Base-by-base conservation (phyloP, 2,888 invertebrate species). In the Amphimallon solstitiale region DNA sequence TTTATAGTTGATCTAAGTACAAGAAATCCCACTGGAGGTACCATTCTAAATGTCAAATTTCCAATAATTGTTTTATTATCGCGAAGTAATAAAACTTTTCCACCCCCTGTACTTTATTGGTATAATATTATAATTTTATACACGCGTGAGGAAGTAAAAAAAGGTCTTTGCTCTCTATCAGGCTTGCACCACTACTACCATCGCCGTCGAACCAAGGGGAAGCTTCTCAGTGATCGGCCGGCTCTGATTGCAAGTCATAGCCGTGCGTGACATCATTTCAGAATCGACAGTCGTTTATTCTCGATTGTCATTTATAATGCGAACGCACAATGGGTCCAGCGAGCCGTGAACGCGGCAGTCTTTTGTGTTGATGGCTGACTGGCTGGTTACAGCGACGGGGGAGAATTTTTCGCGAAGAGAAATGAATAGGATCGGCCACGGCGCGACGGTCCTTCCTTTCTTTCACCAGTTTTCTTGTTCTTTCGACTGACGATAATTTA, bases 221-320 rank as follows among this genome's bases (percentile, higher is more conserved):
- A 29, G 29, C 29, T 29, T 29, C 29, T 29, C 29, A 2, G 29
- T 29, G 29, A 29, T 29, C 29, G 29, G 5, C 29, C 29, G n/a
- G n/a, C n/a, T n/a, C 40, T 45, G 52, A 52, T 52, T 52, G 52
- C 46, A 46, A 46, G 46, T 46, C 46, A 46, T 46, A 46, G 12
- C 37, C 34, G 48, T 46, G 48, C 49, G 17, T 63, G 62, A 63
- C 62, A 51, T 51, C 51, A 23, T 63, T 51, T 46, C 38, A 37
- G 40, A 19, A 63, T 63, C 62, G 62, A 40, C 51, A 40, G 29
- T 51, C 62, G 62, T 38, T 54, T 38, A 38, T 54, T 54, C 38
- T 19, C 62, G 62, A 63, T 63, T 51, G 49, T 63, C 62, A 63
- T 63, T 63, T 63, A 63, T 63, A 63, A 63, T 63, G 40, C 62